Evolutionary conservation across 2,888 invertebrate species (phyloP).

Genomic region (Melanostoma mellinum): DNA sequence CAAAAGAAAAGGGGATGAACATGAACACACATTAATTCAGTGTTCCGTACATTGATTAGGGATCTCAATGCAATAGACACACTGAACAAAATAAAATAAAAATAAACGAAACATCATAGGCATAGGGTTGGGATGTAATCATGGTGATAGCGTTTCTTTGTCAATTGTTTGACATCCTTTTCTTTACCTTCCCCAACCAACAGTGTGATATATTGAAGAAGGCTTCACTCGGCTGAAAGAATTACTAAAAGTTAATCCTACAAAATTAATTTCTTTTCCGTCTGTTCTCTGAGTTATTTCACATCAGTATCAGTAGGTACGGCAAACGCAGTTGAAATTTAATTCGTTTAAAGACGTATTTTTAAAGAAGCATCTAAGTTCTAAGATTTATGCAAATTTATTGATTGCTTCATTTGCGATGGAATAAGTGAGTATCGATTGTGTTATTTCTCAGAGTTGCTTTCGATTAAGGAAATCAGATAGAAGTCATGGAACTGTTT

Average conservation of each 20-base stretch:
- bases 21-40: conserved; percentile 52
- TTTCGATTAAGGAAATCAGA: too few species aligned
- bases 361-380: neutral
- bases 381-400: conserved; percentile 4
- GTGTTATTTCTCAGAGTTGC: too few species aligned
- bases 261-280: conserved; percentile 18
- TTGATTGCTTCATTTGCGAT: neutral
- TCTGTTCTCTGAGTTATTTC: neutral
- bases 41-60: conserved; percentile 65
- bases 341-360: neutral
- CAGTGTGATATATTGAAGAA: neutral
- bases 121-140: conserved; percentile 53
- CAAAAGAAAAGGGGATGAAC: conserved; percentile 35
- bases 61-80: conserved; percentile 33
- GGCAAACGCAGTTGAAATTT: too few species aligned
- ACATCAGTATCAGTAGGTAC: neutral
- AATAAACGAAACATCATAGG: neutral
- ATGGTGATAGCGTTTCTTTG: conserved; percentile 51
- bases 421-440: too few species aligned
- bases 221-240: neutral
- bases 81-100: neutral
- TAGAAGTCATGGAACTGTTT: too few species aligned
- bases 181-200: neutral
- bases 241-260: conserved; percentile 33
- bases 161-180: conserved; percentile 49